phyloP scores from a whole-genome alignment of 2,113 vertebrate genomes.

The Otus sunia region DNA sequence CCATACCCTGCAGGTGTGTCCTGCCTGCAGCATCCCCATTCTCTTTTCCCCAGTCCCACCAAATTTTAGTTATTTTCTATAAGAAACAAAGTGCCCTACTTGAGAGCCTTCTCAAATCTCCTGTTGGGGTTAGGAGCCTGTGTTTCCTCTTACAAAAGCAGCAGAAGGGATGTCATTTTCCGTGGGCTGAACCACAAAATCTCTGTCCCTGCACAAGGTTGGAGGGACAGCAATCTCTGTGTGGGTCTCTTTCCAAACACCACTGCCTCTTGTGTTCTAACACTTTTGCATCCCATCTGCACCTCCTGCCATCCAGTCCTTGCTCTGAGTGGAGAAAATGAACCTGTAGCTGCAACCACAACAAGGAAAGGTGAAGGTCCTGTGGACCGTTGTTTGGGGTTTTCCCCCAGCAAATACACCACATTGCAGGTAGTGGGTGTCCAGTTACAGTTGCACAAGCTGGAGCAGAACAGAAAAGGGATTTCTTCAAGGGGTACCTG shows the following conservation, averaged over 20 bases:
- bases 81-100: not conserved
- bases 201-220: not conserved
- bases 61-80: not conserved
- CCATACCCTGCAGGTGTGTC: no score
- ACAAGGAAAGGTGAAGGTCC: not conserved
- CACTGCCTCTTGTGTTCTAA: not conserved
- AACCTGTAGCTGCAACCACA: not conserved
- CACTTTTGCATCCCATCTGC: not conserved
- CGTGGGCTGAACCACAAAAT: not conserved
- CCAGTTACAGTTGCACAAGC: not conserved
- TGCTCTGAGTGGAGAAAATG: not conserved
- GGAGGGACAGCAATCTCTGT: not conserved
- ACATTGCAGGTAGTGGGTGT: fast-evolving
- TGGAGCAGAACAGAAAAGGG: not conserved
- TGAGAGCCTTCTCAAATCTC: not conserved
- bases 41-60: not conserved
- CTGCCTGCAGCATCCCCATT: not conserved
- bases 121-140: not conserved
- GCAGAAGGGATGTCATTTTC: not conserved
- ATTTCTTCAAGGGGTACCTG: not conserved
- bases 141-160: not conserved
- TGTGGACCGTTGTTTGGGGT: not conserved
- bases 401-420: not conserved
- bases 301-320: not conserved
- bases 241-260: not conserved